phyloP scores from a whole-genome alignment of 1,140 invertebrate genomes.

The Stenopsyche tienmushanensis region DNA sequence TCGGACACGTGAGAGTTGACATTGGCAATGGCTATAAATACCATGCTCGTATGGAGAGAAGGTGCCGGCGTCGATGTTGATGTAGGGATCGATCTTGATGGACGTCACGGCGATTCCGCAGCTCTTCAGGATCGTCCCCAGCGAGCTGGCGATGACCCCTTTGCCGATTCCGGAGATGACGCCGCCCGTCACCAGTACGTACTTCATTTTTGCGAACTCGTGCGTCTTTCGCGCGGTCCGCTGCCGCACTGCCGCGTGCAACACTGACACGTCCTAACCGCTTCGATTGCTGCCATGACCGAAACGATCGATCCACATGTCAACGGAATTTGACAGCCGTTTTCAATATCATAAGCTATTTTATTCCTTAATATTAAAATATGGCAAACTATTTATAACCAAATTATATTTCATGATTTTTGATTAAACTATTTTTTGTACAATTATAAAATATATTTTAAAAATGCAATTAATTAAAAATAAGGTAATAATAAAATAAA shows the following conservation, averaged over 20 bases:
- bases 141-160: slow-evolving; percentile 94
- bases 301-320: not conserved
- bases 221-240: not conserved
- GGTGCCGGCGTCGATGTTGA: slow-evolving; percentile 98
- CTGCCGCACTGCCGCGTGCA: slow-evolving; percentile 7
- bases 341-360: no score
- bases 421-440: no score
- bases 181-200: slow-evolving; percentile 95
- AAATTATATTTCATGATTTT: no score
- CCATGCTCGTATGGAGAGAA: slow-evolving; percentile 99
- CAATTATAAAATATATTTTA: no score
- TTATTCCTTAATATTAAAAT: no score
- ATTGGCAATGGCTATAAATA: slow-evolving; percentile 54
- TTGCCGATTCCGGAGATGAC: slow-evolving; percentile 98
- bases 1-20: no score
- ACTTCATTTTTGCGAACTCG: slow-evolving; percentile 75
- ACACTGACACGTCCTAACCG: not conserved
- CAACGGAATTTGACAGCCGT: no score
- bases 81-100: slow-evolving; percentile 99
- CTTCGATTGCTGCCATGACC: slow-evolving; percentile 7
- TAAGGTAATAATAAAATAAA: no score
- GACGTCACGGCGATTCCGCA: slow-evolving; percentile 91
- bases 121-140: slow-evolving; percentile 92
- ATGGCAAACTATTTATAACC: no score
- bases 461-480: no score